phyloP scores from a whole-genome alignment of 2,888 invertebrate species.

The Sinopyrophorus schimmeli region DNA sequence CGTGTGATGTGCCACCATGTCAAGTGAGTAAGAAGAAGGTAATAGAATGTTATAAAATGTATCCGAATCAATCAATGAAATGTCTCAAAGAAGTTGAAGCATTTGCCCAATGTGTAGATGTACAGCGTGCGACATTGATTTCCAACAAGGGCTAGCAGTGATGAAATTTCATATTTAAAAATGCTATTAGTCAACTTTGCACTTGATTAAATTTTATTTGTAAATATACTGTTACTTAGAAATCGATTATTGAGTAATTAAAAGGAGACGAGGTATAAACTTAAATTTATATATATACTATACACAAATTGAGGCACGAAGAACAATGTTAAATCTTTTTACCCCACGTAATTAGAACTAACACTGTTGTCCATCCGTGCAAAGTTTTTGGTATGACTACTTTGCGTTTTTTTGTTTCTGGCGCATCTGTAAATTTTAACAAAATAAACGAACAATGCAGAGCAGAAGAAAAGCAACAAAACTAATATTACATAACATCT shows the following conservation, averaged over 20 bases:
- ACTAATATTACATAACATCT: background rate
- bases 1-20: slow-evolving; percentile 57
- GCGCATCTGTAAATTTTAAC: background rate
- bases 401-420: slow-evolving; percentile 4
- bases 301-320: too few relatives aligned
- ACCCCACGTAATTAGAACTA: slow-evolving; percentile 17
- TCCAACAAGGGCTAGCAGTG: slow-evolving; percentile 14
- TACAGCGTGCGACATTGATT: slow-evolving; percentile 53
- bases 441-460: too few relatives aligned
- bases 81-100: slow-evolving; percentile 64
- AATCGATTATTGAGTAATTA: too few relatives aligned
- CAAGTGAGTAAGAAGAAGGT: slow-evolving; percentile 60
- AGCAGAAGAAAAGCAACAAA: too few relatives aligned
- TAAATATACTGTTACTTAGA: too few relatives aligned
- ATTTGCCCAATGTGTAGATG: slow-evolving; percentile 65
- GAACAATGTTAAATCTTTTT: background rate
- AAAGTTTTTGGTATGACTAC: background rate
- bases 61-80: slow-evolving; percentile 63
- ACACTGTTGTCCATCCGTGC: slow-evolving; percentile 8
- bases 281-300: too few relatives aligned
- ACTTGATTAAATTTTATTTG: too few relatives aligned
- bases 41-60: slow-evolving; percentile 62
- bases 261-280: too few relatives aligned
- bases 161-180: too few relatives aligned
- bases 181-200: too few relatives aligned